Percentiles rank a stretch among this genome's conserved stretches.
Conservation (phyloP, 2,888 invertebrate genomes). For the Andrena hattorfiana region DNA sequence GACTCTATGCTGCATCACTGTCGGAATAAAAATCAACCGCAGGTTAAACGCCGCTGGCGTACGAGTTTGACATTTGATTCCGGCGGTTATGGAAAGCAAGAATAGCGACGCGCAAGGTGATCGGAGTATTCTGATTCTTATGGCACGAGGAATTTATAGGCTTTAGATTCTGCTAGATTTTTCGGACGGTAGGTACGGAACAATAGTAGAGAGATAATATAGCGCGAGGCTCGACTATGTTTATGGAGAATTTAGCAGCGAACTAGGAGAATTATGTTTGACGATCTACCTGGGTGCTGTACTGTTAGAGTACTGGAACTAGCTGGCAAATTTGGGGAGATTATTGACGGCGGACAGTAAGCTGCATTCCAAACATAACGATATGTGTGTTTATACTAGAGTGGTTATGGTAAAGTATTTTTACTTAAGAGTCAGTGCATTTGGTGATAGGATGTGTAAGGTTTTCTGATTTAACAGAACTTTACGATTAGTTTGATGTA, state of each 20-base stretch:
- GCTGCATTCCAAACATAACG: slow-evolving; percentile 88
- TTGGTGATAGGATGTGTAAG: neutral
- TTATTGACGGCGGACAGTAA: slow-evolving; percentile 86
- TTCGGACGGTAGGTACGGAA: too few species aligned
- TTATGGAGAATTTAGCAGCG: slow-evolving; percentile 6
- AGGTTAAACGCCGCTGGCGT: slow-evolving; percentile 1
- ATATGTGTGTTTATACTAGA: slow-evolving; percentile 27
- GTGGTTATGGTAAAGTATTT: slow-evolving; percentile 8
- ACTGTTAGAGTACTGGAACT: slow-evolving; percentile 89
- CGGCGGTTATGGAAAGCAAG: too few species aligned
- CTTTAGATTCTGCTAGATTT: too few species aligned
- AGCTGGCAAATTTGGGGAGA: slow-evolving; percentile 89
- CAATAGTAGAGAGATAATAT: too few species aligned
- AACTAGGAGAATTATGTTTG: slow-evolving; percentile 30
- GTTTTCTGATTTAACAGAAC: neutral
- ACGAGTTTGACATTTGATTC: neutral
- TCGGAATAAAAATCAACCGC: slow-evolving; percentile 62
- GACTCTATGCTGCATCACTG: slow-evolving; percentile 90
- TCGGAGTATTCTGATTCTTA: too few species aligned
- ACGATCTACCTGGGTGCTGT: slow-evolving; percentile 88
- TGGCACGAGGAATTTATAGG: too few species aligned
- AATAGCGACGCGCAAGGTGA: too few species aligned
- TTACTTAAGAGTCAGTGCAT: neutral
- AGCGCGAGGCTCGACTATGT: neutral
- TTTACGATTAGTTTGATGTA: neutral